phyloP scores from a whole-genome alignment of 2,888 invertebrate genomes.

The Papilio elwesi region DNA sequence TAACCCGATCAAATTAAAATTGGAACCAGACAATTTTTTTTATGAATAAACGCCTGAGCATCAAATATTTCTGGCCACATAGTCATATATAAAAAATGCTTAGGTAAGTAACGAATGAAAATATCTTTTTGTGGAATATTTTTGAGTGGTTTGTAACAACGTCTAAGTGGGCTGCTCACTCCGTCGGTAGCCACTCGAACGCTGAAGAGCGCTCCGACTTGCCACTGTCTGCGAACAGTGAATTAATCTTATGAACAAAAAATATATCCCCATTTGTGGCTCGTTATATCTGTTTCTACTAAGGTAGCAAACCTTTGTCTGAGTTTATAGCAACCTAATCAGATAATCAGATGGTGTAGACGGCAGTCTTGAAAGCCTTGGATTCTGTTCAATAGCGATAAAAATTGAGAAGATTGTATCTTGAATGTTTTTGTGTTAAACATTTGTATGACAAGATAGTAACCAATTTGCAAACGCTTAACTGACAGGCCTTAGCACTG shows the following conservation, averaged over 20 bases:
- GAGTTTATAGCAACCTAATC: no score
- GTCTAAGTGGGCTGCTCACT: conserved; percentile 80
- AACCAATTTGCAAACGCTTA: no score
- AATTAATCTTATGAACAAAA: conserved; percentile 20
- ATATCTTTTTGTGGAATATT: conserved; percentile 53
- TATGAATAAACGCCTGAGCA: neutral
- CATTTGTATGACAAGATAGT: no score
- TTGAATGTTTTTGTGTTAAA: no score
- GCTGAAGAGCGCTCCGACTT: conserved; percentile 58
- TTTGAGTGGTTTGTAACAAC: conserved; percentile 69
- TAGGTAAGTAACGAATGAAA: conserved; percentile 45
- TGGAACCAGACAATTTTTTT: no score
- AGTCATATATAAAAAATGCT: conserved; percentile 7
- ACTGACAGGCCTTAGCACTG: no score
- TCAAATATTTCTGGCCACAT: neutral
- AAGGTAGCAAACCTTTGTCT: neutral
- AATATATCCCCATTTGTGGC: neutral
- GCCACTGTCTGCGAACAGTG: conserved; percentile 19
- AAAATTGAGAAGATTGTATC: conserved; percentile 43
- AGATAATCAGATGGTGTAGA: conserved; percentile 43
- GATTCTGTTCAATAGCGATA: conserved; percentile 5
- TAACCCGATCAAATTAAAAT: no score
- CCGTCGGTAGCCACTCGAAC: conserved; percentile 59
- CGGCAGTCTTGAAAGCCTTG: no score
- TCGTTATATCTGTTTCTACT: neutral